Percentiles rank a stretch among this genome's conserved stretches.
These are phyloP conservation scores for Tribolium freemani DNA, from an alignment of 2,888 invertebrate genomes.

Conservation along the genomic window DNA sequence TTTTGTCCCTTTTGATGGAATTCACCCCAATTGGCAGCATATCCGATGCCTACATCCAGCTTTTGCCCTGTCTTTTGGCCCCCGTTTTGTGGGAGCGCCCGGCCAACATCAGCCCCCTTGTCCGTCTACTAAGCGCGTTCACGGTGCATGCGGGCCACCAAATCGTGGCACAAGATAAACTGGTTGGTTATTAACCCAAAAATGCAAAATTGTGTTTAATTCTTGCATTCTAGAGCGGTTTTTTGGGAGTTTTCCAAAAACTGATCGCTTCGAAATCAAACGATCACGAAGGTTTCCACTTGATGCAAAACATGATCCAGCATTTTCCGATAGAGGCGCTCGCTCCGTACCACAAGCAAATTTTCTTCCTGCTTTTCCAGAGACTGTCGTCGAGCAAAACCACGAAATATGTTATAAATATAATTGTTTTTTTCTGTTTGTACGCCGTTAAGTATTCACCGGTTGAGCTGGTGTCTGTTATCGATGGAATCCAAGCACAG, in stretches of 20 bases:
- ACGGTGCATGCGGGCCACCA: conserved; percentile 80
- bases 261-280: conserved; percentile 94
- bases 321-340: conserved; percentile 83
- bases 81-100: conserved; percentile 94
- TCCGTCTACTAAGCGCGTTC: conserved; percentile 91
- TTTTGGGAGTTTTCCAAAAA: conserved; percentile 97
- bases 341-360: conserved; percentile 85
- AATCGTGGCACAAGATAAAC: conserved; percentile 78
- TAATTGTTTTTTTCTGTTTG: conserved; percentile 92
- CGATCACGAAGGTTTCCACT: conserved; percentile 96
- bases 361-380: conserved; percentile 94
- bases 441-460: conserved; percentile 88
- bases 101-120: conserved; percentile 94
- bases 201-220: neutral
- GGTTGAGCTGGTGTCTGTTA: conserved; percentile 78
- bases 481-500: conserved; percentile 90
- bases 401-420: conserved; percentile 91
- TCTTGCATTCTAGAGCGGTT: conserved; percentile 73
- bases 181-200: conserved; percentile 70
- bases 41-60: conserved; percentile 88
- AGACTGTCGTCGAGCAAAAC: conserved; percentile 94
- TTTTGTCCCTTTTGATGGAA: conserved; percentile 92
- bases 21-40: conserved; percentile 71
- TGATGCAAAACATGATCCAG: conserved; percentile 88
- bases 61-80: conserved; percentile 91